Evolutionary conservation across 2,797 vertebrate genomes (phyloP), one percentile per base, ranked within the genome.

Genomic region (Aeoliscus strigatus): DNA sequence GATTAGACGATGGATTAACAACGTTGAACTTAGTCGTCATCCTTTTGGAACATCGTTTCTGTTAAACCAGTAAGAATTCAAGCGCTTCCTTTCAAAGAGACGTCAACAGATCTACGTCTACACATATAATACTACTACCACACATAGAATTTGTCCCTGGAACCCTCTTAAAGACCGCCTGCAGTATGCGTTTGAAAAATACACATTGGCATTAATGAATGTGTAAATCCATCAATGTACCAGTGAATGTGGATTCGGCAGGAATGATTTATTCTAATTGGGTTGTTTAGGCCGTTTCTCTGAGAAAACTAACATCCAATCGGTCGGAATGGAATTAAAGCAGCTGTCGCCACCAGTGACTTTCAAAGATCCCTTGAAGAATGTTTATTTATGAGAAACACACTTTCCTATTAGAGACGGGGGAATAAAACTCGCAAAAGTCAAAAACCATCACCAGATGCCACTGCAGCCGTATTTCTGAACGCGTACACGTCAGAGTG

Each of bases 341-440:
- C 62, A 64, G 56, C 37, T 50, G 56, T 80, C 66, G 50, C 60
- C 70, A 73, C 69, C 59, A 48, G 34, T 59, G 70, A 57, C 53
- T 44, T 66, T 77, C 46, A 70, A 75, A 77, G 64, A 60, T 56
- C 36, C 27, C 17, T 48, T 79, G 79, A 70, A 65, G 62, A 66
- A 69, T 69, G 60, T 79, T 75, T 53, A 74, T 73, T 85, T 85
- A 86, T 86, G 75, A 72, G 70, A 85, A 87, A 84, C 79, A 82
- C 70, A 80, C 80, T 66, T 73, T 54, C 37, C 60, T 54, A 66
- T 85, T 79, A 80, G 60, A 79, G 50, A 50, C 69, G 39, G 33
- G 51, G 34, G 27, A 27, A 27, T 21, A 50, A 27, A 35, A 8
- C n/a, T 29, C 48, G 51, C 43, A 42, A 8, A 42, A 87, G 77